A percentile compares a stretch with the other conserved stretches of the same genome.
These are phyloP conservation scores for Notospermus geniculatus DNA, from an alignment of 1,140 invertebrate genomes.

Conservation along the genomic window DNA sequence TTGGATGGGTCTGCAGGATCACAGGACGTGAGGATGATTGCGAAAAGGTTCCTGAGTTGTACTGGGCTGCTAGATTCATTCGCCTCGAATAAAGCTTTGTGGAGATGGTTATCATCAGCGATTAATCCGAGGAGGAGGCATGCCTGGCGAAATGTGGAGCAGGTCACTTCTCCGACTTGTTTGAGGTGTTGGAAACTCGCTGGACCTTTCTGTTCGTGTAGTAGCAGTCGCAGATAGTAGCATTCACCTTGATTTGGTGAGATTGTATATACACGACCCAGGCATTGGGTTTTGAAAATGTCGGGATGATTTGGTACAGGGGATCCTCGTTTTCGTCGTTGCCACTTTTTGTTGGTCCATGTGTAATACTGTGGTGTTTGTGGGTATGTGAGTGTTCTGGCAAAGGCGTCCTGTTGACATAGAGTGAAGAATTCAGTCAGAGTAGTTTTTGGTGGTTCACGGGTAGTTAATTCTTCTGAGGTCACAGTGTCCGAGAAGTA, in stretches of 20 bases:
- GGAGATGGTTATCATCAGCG: conserved; percentile 53
- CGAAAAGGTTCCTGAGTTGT: conserved; percentile 45
- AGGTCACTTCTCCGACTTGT: conserved; percentile 55
- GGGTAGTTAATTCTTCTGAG: conserved; percentile 8
- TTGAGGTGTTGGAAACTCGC: conserved; percentile 38
- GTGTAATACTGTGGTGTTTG: conserved; percentile 43
- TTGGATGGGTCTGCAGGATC: conserved; percentile 16
- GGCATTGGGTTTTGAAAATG: conserved; percentile 10
- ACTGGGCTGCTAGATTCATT: conserved; percentile 20
- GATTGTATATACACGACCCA: conserved; percentile 48
- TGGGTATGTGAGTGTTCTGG: conserved; percentile 35
- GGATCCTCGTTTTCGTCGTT: conserved; percentile 14
- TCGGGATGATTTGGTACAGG: background rate
- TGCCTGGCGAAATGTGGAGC: conserved; percentile 50
- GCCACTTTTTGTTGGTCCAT: conserved; percentile 28
- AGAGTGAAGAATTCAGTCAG: conserved; percentile 50
- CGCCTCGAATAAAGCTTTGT: conserved; percentile 46
- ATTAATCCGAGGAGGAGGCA: conserved; percentile 49
- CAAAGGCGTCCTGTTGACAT: conserved; percentile 31
- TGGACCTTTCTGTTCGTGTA: conserved; percentile 54
- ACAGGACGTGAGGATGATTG: conserved; percentile 15
- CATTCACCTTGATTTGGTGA: conserved; percentile 50
- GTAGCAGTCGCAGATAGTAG: conserved; percentile 53
- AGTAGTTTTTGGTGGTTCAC: conserved; percentile 46
- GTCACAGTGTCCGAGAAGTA: conserved; percentile 17